A percentile compares a stretch with the other conserved stretches of the same genome.
phyloP scores from a whole-genome alignment of 2,888 invertebrate species.

The Chouioia cunea region DNA sequence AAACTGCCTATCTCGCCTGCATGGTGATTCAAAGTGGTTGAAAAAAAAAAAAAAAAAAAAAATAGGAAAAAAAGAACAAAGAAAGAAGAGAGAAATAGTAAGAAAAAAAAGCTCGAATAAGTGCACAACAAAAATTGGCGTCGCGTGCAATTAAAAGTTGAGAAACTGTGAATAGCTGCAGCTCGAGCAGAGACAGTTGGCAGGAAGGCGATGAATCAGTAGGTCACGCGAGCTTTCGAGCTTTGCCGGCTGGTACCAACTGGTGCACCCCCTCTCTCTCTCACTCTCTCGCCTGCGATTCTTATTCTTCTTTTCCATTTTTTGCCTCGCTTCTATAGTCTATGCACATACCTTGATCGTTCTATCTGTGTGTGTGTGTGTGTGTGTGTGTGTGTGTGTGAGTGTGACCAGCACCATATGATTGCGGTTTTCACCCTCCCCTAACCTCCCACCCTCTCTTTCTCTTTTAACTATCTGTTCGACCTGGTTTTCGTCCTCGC shows the following conservation, averaged over 20 bases:
- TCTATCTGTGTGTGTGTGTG: background rate
- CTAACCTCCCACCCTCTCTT: background rate
- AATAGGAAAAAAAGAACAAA: no score
- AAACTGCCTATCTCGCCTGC: background rate
- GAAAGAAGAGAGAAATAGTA: background rate
- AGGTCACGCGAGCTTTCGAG: slow-evolving; percentile 61
- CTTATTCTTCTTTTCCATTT: background rate
- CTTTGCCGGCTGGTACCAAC: slow-evolving; percentile 57
- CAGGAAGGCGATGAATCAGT: slow-evolving; percentile 60
- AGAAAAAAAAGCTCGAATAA: no score
- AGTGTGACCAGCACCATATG: slow-evolving; percentile 2
- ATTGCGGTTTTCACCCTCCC: background rate
- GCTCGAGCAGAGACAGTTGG: slow-evolving; percentile 44
- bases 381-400: background rate
- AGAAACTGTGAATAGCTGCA: background rate
- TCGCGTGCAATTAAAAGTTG: slow-evolving; percentile 41
- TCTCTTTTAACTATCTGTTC: slow-evolving; percentile 40
- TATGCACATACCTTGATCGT: no score
- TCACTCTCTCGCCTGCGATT: slow-evolving; percentile 1
- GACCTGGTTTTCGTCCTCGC: slow-evolving; percentile 28
- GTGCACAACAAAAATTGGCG: background rate
- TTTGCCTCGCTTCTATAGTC: no score
- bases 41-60: no score
- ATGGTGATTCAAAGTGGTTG: no score
- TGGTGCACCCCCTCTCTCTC: slow-evolving; percentile 51